Conservation (phyloP, 2,113 vertebrate genomes). For the Bettongia penicillata region DNA sequence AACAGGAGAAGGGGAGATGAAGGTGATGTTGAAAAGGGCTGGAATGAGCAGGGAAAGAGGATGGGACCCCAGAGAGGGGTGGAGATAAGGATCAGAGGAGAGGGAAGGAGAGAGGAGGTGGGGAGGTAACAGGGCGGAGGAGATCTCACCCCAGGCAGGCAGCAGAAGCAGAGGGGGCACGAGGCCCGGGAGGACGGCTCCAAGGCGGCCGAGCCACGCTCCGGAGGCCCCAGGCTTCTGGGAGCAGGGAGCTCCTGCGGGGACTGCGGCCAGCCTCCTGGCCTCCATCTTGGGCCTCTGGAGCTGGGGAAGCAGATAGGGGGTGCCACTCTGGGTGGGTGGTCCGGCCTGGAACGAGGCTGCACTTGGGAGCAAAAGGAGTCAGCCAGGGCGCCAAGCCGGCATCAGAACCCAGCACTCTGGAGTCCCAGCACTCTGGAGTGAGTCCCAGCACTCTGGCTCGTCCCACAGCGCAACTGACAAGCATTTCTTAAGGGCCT, state of each 20-base stretch:
- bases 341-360: background rate
- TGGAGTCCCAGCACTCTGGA: too few species aligned
- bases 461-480: too few species aligned
- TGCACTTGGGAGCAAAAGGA: background rate
- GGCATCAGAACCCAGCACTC: too few species aligned
- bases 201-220: too few species aligned
- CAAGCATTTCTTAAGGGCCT: too few species aligned
- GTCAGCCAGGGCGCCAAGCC: too few species aligned
- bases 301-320: background rate
- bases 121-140: too few species aligned
- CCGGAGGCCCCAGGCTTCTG: background rate
- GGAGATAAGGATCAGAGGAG: rapidly evolving
- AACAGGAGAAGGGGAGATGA: background rate
- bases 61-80: rapidly evolving
- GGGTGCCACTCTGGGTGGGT: background rate
- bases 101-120: rapidly evolving
- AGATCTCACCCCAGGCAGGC: background rate
- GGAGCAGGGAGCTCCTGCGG: constrained; percentile 29
- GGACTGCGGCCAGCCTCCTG: background rate
- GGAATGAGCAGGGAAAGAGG: too few species aligned
- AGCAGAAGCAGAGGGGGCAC: background rate
- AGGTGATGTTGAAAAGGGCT: background rate
- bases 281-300: background rate
- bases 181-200: background rate
- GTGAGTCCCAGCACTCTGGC: too few species aligned